Conservation (phyloP, 1,140 invertebrate species). For the Drosophila kohkoa region DNA sequence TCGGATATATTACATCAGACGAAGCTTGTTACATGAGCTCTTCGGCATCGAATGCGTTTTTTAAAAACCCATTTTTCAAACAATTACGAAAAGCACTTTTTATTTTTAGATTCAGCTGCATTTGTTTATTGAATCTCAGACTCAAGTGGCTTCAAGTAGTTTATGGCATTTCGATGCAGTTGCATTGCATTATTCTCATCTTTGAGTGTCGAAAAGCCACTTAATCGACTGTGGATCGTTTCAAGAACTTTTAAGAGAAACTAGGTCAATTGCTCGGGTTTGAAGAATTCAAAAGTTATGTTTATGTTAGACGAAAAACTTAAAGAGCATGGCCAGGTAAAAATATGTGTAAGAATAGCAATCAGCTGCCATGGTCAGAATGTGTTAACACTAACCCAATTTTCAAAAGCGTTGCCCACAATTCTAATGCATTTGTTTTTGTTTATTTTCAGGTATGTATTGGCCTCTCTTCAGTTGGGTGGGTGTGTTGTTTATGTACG, state of each 20-base stretch:
- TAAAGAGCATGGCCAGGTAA: slow-evolving; percentile 59
- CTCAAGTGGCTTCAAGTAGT: slow-evolving; percentile 53
- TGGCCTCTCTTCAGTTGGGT: slow-evolving; percentile 18
- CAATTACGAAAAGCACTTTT: slow-evolving; percentile 15
- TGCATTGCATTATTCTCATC: slow-evolving; percentile 46
- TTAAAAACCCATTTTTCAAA: neutral
- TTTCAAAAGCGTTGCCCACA: slow-evolving; percentile 39
- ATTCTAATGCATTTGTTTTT: slow-evolving; percentile 68
- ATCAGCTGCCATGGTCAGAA: slow-evolving; percentile 44
- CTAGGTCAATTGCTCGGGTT: slow-evolving; percentile 69
- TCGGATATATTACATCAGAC: neutral
- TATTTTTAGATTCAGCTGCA: slow-evolving; percentile 24
- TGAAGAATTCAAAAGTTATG: slow-evolving; percentile 50
- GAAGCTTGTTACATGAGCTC: neutral
- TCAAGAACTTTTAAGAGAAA: slow-evolving; percentile 36
- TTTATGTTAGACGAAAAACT: slow-evolving; percentile 63
- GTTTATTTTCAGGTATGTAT: slow-evolving; percentile 75
- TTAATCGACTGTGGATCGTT: slow-evolving; percentile 64
- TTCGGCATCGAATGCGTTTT: neutral
- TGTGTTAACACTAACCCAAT: slow-evolving; percentile 69
- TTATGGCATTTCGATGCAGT: slow-evolving; percentile 46
- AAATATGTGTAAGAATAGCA: slow-evolving; percentile 8
- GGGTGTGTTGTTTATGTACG: slow-evolving; percentile 25
- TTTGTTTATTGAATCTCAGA: slow-evolving; percentile 34
- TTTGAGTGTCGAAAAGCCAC: slow-evolving; percentile 53